These are phyloP conservation scores for Ypsolopha sequella DNA, from an alignment of 2,888 invertebrate genomes.

Conservation along the genomic window DNA sequence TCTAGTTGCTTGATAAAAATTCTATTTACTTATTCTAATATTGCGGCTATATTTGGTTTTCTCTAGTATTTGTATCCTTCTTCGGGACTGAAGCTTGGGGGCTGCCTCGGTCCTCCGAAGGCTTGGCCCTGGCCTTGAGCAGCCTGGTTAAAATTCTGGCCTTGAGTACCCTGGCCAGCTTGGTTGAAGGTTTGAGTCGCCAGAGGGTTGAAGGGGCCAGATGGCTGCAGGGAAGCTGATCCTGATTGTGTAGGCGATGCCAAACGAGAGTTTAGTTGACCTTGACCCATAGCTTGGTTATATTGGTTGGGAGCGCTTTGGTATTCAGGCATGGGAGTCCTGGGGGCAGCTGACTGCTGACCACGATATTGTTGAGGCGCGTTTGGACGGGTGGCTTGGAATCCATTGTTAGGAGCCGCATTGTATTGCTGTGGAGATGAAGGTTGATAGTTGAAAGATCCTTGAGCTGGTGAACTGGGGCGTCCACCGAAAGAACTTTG, in stretches of 20 bases:
- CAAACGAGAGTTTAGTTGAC: background rate
- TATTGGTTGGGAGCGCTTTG: slow-evolving; percentile 25
- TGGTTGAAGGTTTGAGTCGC: slow-evolving; percentile 4
- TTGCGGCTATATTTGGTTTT: slow-evolving; percentile 29
- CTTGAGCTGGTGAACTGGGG: too few species aligned
- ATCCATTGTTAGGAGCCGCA: too few species aligned
- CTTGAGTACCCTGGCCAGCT: slow-evolving; percentile 11
- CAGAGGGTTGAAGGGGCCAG: background rate
- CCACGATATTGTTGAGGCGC: too few species aligned
- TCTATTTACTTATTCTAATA: slow-evolving; percentile 16
- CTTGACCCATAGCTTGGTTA: slow-evolving; percentile 19
- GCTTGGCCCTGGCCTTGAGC: slow-evolving; percentile 12
- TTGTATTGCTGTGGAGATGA: too few species aligned
- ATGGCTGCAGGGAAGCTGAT: background rate
- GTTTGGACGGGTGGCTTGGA: too few species aligned
- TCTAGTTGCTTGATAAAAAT: slow-evolving; percentile 8
- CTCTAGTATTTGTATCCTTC: slow-evolving; percentile 57
- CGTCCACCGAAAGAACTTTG: too few species aligned
- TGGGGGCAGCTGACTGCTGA: too few species aligned
- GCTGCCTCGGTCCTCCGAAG: slow-evolving; percentile 51
- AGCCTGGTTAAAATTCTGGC: slow-evolving; percentile 1
- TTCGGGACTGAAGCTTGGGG: slow-evolving; percentile 51
- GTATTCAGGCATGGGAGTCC: slow-evolving; percentile 11
- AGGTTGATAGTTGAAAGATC: too few species aligned
- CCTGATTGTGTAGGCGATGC: background rate